These are phyloP conservation scores for Lepidochrysops patricia DNA, from an alignment of 2,888 invertebrate species.

Conservation along the genomic window DNA sequence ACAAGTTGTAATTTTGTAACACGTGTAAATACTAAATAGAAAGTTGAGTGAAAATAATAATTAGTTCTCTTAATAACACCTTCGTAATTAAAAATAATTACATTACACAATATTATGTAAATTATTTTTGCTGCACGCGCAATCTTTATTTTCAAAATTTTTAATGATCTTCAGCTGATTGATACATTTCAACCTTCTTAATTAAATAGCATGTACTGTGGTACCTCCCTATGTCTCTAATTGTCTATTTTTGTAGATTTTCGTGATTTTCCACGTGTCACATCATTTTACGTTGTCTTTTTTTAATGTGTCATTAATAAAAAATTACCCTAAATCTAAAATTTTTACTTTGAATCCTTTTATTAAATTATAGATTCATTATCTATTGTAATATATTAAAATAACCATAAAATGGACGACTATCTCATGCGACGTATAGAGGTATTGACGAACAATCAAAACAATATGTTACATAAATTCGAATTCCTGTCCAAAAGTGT, in stretches of 20 bases:
- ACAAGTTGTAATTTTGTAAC: neutral
- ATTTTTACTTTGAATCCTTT: too few relatives aligned
- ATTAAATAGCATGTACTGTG: too few relatives aligned
- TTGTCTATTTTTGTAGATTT: too few relatives aligned
- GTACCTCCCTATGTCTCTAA: too few relatives aligned
- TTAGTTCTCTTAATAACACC: neutral
- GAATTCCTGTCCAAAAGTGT: constrained; percentile 44
- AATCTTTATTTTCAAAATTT: neutral
- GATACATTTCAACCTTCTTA: too few relatives aligned
- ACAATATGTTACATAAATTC: constrained; percentile 41
- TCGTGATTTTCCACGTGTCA: too few relatives aligned
- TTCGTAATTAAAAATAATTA: neutral
- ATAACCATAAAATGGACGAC: constrained; percentile 16
- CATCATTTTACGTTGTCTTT: too few relatives aligned
- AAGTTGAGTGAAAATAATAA: neutral
- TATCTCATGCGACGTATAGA: constrained; percentile 36
- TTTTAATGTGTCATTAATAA: too few relatives aligned
- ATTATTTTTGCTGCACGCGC: neutral
- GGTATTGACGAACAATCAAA: constrained; percentile 44
- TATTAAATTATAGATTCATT: too few relatives aligned
- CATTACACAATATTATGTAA: neutral
- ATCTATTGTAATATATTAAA: too few relatives aligned
- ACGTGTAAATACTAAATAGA: constrained; percentile 2
- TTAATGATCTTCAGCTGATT: too few relatives aligned
- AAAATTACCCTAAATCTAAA: neutral